Conservation (phyloP, 2,113 vertebrate species). For the cattle (Bos taurus) region ARS-UCD2.0 NC_037329.1:19219001-19219500, state of each 20-base stretch:
- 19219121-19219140: neutral
- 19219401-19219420: neutral
- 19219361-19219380: neutral
- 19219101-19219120: neutral
- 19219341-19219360: neutral
- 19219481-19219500: neutral
- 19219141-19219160: neutral
- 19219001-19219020: neutral
- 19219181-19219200: neutral
- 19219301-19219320: neutral
- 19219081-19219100: neutral
- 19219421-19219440: neutral
- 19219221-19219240: neutral
- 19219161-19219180: neutral
- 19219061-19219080: neutral
- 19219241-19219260: neutral
- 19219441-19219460: neutral
- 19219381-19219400: neutral
- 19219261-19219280: neutral
- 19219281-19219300: neutral
- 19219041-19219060: neutral
- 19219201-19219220: neutral
- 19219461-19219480: neutral
- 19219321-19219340: neutral
- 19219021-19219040: neutral